Evolutionary conservation across 2,888 invertebrate species (phyloP).

Genomic region (Sarcophaga variegata): DNA sequence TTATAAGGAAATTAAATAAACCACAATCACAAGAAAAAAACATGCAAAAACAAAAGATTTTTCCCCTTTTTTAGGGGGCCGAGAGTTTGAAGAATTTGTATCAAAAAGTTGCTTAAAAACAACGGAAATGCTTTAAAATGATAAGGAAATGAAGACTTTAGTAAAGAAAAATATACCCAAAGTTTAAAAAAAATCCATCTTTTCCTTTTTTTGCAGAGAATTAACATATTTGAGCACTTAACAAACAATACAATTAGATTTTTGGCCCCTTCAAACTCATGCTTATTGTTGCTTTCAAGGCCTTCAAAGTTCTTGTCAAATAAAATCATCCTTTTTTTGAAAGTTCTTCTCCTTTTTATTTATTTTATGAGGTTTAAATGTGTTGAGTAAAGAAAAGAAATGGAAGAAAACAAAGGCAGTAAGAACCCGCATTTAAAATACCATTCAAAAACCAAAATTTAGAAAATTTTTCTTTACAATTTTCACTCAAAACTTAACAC

Average conservation of each 20-base stretch:
- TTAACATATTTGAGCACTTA: slow-evolving; percentile 36
- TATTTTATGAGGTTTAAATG: too few relatives aligned
- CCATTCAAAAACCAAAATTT: too few relatives aligned
- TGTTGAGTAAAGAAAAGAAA: too few relatives aligned
- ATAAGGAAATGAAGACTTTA: slow-evolving; percentile 52
- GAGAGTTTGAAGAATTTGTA: neutral
- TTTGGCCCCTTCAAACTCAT: neutral
- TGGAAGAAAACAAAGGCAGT: too few relatives aligned
- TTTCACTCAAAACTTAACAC: too few relatives aligned
- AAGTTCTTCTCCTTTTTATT: too few relatives aligned
- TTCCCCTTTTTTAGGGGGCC: neutral
- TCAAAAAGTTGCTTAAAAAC: slow-evolving; percentile 12
- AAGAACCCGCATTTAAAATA: too few relatives aligned
- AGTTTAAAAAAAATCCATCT: neutral
- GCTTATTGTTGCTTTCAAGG: neutral
- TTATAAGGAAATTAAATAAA: slow-evolving; percentile 46
- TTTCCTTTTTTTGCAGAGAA: slow-evolving; percentile 11
- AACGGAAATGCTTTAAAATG: slow-evolving; percentile 43
- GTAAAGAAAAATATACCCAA: neutral
- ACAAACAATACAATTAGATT: slow-evolving; percentile 56
- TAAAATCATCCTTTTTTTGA: too few relatives aligned
- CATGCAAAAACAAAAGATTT: slow-evolving; percentile 33
- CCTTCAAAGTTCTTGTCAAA: neutral
- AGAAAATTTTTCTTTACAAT: too few relatives aligned
- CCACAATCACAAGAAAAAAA: slow-evolving; percentile 12